Base-by-base conservation (phyloP, 2,113 vertebrate genomes). In the Callaeas wilsoni region DNA sequence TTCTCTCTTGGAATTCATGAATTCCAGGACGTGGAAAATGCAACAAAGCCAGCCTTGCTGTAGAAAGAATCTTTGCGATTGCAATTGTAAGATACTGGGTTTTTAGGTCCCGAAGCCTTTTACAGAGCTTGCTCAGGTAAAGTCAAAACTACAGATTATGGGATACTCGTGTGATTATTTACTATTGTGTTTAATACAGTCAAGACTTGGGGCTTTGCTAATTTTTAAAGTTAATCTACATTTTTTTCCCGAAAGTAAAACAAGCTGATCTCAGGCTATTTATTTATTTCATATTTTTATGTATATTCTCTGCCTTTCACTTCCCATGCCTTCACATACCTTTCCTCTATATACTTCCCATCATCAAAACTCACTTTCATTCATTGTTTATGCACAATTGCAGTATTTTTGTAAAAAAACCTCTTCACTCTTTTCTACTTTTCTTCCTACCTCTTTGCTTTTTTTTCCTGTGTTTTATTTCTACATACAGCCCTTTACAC, bases 41-140 rank as follows among this genome's bases (percentile, higher is more conserved):
- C 33, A 26, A 15, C 15, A 44, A 86, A 78, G 33, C 1, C 62
- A 16, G 22, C 10, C 64, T 71, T 39, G 10, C 49, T 23, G 4
- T 20, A 29, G 32, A 39, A 69, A 70, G 27, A 33, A 19, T 23
- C 8, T 59, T 69, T 56, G 15, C 7, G 1, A 6, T 39, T 49
- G 0, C 1, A 16, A 0, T 30, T 22, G 5, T 76, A 55, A 56
- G 16, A 12, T 35, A 13, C 9, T 37, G 10, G 8, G 8, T 0
- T 27, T 84, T 73, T 57, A 79, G 41, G 23, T 56, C 32, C 42
- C 1, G 18, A 20, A 60, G 21, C 11, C 19, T 89, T 78, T 75
- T 42, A 39, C 26, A 74, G 42, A 83, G 37, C 20, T 70, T 41
- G 17, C 32, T 65, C 7, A n/a, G 50, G 47, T 77, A 73, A 86